Percentiles rank a stretch among this genome's conserved stretches.
Conservation (phyloP, 2,113 vertebrate species). For the Ia io region DNA sequence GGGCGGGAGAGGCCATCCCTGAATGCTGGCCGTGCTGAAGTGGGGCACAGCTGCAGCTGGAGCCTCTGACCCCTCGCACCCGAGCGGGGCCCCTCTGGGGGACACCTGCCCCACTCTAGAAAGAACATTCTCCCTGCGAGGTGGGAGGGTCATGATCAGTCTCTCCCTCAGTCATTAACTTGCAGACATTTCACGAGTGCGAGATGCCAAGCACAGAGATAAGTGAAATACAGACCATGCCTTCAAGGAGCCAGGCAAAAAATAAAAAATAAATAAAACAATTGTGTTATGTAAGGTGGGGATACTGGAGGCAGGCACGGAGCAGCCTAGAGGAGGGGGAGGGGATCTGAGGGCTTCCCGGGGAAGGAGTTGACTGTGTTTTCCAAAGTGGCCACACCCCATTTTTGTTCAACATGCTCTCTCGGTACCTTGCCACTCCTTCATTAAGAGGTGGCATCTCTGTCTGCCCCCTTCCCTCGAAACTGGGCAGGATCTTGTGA, state of each 20-base stretch:
- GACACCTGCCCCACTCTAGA: neutral
- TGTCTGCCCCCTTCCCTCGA: neutral
- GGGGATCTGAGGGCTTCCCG: neutral
- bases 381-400: neutral
- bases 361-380: neutral
- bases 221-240: neutral
- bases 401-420: neutral
- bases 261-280: neutral
- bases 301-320: fast-evolving
- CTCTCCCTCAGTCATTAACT: neutral
- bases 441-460: neutral
- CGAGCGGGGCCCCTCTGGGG: fast-evolving
- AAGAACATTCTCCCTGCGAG: neutral
- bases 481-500: neutral
- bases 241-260: neutral
- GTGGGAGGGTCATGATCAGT: too few relatives aligned
- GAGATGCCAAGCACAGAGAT: neutral
- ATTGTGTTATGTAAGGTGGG: too few relatives aligned
- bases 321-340: too few relatives aligned
- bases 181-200: neutral
- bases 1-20: too few relatives aligned
- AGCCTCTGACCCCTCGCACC: neutral
- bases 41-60: neutral
- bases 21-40: too few relatives aligned
- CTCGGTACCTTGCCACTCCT: neutral